Percentiles rank a stretch among this genome's conserved stretches.
Conservation (phyloP, 2,797 vertebrate genomes). For the Hoplostethus atlanticus region DNA sequence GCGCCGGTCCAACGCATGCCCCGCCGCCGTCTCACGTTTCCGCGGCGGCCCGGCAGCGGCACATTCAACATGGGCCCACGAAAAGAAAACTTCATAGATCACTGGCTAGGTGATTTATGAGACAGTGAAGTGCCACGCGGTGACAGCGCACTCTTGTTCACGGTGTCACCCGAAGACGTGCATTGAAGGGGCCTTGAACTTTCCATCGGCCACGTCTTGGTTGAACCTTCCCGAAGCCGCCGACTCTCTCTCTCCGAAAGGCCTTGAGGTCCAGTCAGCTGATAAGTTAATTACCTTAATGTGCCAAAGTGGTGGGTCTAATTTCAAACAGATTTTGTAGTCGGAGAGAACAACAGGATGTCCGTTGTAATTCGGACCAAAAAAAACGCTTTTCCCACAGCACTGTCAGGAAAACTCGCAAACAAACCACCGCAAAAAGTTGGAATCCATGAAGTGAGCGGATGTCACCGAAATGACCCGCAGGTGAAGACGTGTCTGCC, state of each 20-base stretch:
- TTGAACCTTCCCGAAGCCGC: not conserved
- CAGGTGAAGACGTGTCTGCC: constrained; percentile 40
- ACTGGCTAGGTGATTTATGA: constrained; percentile 53
- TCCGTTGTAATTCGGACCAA: constrained; percentile 41
- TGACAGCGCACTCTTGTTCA: not conserved
- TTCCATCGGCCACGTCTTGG: constrained; percentile 37
- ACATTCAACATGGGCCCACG: constrained; percentile 33
- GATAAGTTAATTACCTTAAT: constrained; percentile 64
- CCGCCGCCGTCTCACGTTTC: constrained; percentile 56
- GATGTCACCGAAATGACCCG: constrained; percentile 47
- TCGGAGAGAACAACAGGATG: constrained; percentile 74
- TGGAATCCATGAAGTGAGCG: constrained; percentile 15
- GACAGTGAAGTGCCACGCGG: constrained; percentile 31
- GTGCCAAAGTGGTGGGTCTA: constrained; percentile 60
- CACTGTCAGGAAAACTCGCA: constrained; percentile 39
- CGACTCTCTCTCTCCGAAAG: constrained; percentile 25
- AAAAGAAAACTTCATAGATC: constrained; percentile 54
- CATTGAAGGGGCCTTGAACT: constrained; percentile 22
- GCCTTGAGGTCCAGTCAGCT: constrained; percentile 41
- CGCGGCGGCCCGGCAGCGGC: constrained; percentile 16
- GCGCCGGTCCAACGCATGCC: constrained; percentile 55
- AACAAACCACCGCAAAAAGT: not conserved
- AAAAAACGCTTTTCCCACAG: constrained; percentile 30
- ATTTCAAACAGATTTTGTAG: constrained; percentile 74
- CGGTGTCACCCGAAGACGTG: constrained; percentile 34